A percentile compares a stretch with the other conserved stretches of the same genome.
Evolutionary conservation across 2,113 vertebrate genomes (phyloP).

Genomic region (Chaenogobius annularis): DNA sequence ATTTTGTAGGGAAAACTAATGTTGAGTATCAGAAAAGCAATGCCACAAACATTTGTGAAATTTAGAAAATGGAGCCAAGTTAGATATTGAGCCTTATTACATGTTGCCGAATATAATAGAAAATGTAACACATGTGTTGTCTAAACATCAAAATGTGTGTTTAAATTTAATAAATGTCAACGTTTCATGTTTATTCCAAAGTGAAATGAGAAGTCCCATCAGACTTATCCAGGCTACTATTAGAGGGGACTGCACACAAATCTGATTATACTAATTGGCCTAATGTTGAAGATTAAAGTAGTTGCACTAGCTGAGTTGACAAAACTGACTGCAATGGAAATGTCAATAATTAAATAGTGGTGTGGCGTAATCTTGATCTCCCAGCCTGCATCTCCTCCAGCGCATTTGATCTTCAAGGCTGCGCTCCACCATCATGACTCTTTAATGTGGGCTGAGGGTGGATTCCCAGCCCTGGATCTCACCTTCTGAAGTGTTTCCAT

Average conservation of each 20-base stretch:
- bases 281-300: slow-evolving; percentile 47
- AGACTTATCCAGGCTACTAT: slow-evolving; percentile 11
- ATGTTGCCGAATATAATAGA: too few relatives aligned
- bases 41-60: too few relatives aligned
- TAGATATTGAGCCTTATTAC: too few relatives aligned
- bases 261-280: slow-evolving; percentile 52
- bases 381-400: slow-evolving; percentile 70
- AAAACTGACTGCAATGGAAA: slow-evolving; percentile 61
- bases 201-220: not conserved
- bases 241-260: not conserved
- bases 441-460: slow-evolving; percentile 69
- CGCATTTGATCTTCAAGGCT: slow-evolving; percentile 77
- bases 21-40: not conserved
- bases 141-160: too few relatives aligned
- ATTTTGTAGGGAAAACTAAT: not conserved
- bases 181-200: not conserved
- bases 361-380: slow-evolving; percentile 61
- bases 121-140: too few relatives aligned
- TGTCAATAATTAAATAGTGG: slow-evolving; percentile 77
- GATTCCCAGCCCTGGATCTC: slow-evolving; percentile 58
- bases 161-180: too few relatives aligned
- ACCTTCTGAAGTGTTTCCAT: slow-evolving; percentile 54
- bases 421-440: slow-evolving; percentile 54
- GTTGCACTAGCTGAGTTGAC: slow-evolving; percentile 67
- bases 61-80: too few relatives aligned